These are phyloP conservation scores for Carduelis carduelis DNA, from an alignment of 2,797 vertebrate species.

Conservation along the genomic window DNA sequence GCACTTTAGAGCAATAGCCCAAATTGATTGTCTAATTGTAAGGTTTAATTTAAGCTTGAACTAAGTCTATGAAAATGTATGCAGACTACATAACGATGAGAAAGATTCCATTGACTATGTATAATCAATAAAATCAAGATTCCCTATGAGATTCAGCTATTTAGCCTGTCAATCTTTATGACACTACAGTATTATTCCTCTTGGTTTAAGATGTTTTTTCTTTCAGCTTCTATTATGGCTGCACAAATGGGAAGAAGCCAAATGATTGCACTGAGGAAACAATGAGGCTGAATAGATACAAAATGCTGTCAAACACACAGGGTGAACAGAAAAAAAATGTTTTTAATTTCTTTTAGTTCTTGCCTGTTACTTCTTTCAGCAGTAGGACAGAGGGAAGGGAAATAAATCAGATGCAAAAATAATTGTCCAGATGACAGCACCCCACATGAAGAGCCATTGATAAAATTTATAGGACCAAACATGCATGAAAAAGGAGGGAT, in stretches of 20 bases:
- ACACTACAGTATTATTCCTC: not conserved
- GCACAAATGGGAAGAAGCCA: slow-evolving; percentile 19
- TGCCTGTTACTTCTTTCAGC: slow-evolving; percentile 25
- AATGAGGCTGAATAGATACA: not conserved
- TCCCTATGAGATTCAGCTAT: not conserved
- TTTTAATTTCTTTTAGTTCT: slow-evolving; percentile 49
- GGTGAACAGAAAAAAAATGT: slow-evolving; percentile 24
- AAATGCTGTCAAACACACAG: slow-evolving; percentile 31
- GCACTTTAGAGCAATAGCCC: not conserved
- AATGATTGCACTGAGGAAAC: slow-evolving; percentile 38
- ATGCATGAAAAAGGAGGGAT: not conserved
- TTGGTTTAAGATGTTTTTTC: slow-evolving; percentile 25
- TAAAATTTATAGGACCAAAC: not conserved
- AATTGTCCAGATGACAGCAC: not conserved
- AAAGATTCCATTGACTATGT: not conserved
- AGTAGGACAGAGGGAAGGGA: not conserved
- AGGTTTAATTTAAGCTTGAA: slow-evolving; percentile 27
- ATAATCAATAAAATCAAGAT: not conserved
- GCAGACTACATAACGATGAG: not conserved
- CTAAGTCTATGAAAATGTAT: not conserved
- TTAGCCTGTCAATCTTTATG: slow-evolving; percentile 9
- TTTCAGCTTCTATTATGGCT: slow-evolving; percentile 1
- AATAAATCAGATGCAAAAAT: not conserved
- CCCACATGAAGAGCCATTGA: not conserved
- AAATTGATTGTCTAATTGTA: slow-evolving; percentile 30